Percentiles rank a stretch among this genome's conserved stretches.
phyloP scores from a whole-genome alignment of 1,140 invertebrate genomes.

The Drosophila arawakana region DNA sequence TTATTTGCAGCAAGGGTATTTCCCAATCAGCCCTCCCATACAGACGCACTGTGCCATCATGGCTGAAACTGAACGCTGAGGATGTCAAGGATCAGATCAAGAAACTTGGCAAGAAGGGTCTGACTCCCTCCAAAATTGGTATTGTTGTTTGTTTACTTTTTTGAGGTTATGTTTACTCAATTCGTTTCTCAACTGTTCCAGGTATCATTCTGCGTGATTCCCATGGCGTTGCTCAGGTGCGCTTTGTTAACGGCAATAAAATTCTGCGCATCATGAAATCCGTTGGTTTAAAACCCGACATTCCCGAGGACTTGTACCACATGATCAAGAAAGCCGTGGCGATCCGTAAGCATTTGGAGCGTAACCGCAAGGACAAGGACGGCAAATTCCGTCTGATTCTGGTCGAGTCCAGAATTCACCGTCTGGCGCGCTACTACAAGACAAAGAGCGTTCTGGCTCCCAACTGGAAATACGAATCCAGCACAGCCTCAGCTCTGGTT shows the following conservation, averaged over 20 bases:
- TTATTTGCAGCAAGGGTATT: slow-evolving; percentile 98
- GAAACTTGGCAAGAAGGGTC: slow-evolving; percentile 99
- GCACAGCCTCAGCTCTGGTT: slow-evolving; percentile 98
- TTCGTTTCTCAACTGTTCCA: slow-evolving; percentile 87
- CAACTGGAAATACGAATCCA: slow-evolving; percentile 99
- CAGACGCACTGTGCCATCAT: slow-evolving; percentile 98
- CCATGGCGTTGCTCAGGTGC: slow-evolving; percentile 98
- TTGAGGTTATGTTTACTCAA: slow-evolving; percentile 86
- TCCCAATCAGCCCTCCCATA: slow-evolving; percentile 99
- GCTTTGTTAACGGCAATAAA: slow-evolving; percentile 98
- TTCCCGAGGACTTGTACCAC: slow-evolving; percentile 99
- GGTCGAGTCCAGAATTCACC: slow-evolving; percentile 99
- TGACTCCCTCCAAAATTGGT: slow-evolving; percentile 99
- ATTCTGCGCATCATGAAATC: slow-evolving; percentile 99
- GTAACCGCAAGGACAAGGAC: slow-evolving; percentile 98
- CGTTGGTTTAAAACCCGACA: slow-evolving; percentile 96
- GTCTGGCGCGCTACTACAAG: slow-evolving; percentile 99
- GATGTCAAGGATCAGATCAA: slow-evolving; percentile 99
- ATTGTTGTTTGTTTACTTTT: slow-evolving; percentile 86
- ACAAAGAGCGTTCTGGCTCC: slow-evolving; percentile 98
- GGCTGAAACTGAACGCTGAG: slow-evolving; percentile 98
- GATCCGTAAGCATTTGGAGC: slow-evolving; percentile 99
- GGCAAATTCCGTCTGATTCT: slow-evolving; percentile 99
- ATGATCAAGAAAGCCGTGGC: slow-evolving; percentile 99
- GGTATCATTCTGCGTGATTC: slow-evolving; percentile 99